These are phyloP conservation scores for Rostratula benghalensis DNA, from an alignment of 2,113 vertebrate species.

Conservation along the genomic window DNA sequence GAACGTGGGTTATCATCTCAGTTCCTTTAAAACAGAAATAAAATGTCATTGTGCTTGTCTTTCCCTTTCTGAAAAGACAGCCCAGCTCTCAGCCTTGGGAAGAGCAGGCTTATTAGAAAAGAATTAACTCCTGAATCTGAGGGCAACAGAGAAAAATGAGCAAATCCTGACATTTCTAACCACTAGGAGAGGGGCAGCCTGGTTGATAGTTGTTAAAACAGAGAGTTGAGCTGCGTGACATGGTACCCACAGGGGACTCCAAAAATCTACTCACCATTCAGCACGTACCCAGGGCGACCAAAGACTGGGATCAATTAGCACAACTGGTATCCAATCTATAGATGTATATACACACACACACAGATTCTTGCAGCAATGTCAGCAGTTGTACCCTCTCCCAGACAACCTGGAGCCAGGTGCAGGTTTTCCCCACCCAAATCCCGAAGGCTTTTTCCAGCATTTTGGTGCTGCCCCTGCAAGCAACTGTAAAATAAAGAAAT, in stretches of 20 bases:
- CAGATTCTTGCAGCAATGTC: background rate
- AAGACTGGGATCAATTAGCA: background rate
- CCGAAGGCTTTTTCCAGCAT: background rate
- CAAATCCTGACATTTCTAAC: background rate
- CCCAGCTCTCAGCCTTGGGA: background rate
- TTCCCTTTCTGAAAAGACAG: background rate
- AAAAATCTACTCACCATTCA: rapidly evolving
- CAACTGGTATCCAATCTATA: no score
- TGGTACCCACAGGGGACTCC: background rate
- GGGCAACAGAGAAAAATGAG: background rate
- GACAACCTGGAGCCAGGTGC: background rate
- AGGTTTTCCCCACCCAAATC: background rate
- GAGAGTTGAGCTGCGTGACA: rapidly evolving
- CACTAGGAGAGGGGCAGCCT: background rate
- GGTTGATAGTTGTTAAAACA: rapidly evolving
- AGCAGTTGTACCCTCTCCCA: background rate
- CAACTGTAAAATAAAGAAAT: background rate
- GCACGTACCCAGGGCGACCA: rapidly evolving
- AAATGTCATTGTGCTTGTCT: rapidly evolving
- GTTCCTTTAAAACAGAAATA: no score
- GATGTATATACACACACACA: no score
- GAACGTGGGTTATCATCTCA: rapidly evolving
- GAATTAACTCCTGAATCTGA: background rate
- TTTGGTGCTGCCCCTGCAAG: background rate
- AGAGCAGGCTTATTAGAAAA: background rate